Evolutionary conservation across 2,113 vertebrate genomes (phyloP).

Genomic region (Nothobranchius furzeri): DNA sequence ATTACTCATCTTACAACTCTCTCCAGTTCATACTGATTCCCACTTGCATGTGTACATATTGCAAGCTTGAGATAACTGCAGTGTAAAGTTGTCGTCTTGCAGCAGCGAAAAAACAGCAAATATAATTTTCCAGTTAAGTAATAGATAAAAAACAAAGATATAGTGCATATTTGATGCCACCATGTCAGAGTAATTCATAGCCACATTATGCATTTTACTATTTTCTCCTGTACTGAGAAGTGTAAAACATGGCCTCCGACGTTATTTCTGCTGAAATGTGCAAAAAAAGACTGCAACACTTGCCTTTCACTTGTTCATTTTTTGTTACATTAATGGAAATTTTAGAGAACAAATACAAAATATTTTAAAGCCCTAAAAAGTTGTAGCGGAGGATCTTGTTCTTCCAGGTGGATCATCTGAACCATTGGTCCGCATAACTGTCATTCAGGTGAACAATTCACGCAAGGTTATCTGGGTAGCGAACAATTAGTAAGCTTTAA

Average conservation of each 20-base stretch:
- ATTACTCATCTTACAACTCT: slow-evolving; percentile 30
- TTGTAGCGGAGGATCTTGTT: no score
- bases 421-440: no score
- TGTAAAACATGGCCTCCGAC: slow-evolving; percentile 9
- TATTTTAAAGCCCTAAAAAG: no score
- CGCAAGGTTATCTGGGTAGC: no score
- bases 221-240: background rate
- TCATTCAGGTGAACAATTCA: no score
- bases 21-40: slow-evolving; percentile 31
- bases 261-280: no score
- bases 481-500: no score
- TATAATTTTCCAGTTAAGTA: background rate
- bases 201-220: slow-evolving; percentile 24
- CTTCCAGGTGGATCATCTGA: no score
- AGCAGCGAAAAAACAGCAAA: background rate
- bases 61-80: slow-evolving; percentile 16
- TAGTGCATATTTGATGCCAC: slow-evolving; percentile 24
- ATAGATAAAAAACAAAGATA: slow-evolving; percentile 10
- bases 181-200: slow-evolving; percentile 32
- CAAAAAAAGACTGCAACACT: no score
- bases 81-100: background rate
- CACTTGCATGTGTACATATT: slow-evolving; percentile 17
- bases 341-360: no score
- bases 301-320: no score
- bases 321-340: no score